These are phyloP conservation scores for Buteo buteo DNA, from an alignment of 2,113 vertebrate species.

Conservation along the genomic window DNA sequence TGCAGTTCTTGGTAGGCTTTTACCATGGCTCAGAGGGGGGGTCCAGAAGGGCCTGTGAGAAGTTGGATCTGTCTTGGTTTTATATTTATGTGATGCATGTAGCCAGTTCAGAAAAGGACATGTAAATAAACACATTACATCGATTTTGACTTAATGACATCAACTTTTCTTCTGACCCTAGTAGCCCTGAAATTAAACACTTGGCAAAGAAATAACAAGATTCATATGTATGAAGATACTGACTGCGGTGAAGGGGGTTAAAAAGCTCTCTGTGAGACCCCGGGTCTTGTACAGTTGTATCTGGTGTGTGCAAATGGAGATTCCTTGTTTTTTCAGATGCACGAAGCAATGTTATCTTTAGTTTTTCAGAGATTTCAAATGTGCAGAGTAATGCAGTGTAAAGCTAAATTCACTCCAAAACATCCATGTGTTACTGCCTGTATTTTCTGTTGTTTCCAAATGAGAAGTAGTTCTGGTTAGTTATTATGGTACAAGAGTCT, in stretches of 20 bases:
- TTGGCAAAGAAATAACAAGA: not conserved
- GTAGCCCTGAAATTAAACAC: not conserved
- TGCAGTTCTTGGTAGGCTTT: not conserved
- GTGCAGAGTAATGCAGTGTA: not conserved
- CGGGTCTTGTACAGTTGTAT: not conserved
- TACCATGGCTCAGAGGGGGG: not conserved
- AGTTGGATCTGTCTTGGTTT: not conserved
- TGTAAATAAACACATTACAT: not conserved
- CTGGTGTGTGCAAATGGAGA: not conserved
- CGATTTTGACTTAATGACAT: not conserved
- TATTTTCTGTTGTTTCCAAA: not conserved
- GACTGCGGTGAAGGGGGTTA: not conserved
- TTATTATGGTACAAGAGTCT: not conserved
- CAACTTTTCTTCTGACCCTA: not conserved
- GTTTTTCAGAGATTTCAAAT: not conserved
- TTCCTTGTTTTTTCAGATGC: not conserved
- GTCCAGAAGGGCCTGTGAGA: not conserved
- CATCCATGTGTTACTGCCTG: fast-evolving
- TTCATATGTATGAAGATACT: not conserved
- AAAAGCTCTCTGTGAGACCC: not conserved
- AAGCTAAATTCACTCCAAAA: not conserved
- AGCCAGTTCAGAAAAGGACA: not conserved
- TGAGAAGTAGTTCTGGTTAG: not conserved
- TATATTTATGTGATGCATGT: not conserved
- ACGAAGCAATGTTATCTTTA: not conserved